Conservation (phyloP, 2,888 invertebrate genomes). For the Lydus trimaculatus region DNA sequence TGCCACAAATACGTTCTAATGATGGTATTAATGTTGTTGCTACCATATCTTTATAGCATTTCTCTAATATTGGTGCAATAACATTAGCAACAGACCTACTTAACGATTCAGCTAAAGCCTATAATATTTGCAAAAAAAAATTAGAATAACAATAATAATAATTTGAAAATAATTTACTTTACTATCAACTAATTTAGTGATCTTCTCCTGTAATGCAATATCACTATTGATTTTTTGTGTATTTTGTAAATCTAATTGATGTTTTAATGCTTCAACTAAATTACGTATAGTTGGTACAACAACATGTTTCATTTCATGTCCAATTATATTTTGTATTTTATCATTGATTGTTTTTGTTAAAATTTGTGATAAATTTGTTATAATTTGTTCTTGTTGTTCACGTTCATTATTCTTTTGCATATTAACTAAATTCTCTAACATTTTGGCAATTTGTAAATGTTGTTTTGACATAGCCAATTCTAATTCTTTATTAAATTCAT, state of each 20-base stretch:
- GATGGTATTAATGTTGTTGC: slow-evolving; percentile 80
- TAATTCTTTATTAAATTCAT: slow-evolving; percentile 53
- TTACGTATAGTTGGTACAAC: slow-evolving; percentile 68
- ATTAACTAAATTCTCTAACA: slow-evolving; percentile 55
- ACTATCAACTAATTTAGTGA: slow-evolving; percentile 79
- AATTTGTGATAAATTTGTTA: slow-evolving; percentile 65
- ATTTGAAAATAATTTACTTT: slow-evolving; percentile 69
- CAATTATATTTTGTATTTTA: slow-evolving; percentile 65
- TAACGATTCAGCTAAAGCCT: slow-evolving; percentile 79
- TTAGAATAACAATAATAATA: slow-evolving; percentile 19
- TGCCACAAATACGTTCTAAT: slow-evolving; percentile 85
- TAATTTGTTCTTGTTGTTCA: slow-evolving; percentile 63
- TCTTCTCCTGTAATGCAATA: slow-evolving; percentile 77
- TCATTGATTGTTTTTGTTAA: slow-evolving; percentile 54
- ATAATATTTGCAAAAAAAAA: slow-evolving; percentile 29
- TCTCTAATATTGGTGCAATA: slow-evolving; percentile 77
- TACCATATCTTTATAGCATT: slow-evolving; percentile 80
- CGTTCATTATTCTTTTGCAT: slow-evolving; percentile 62
- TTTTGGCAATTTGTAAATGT: slow-evolving; percentile 55
- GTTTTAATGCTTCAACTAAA: slow-evolving; percentile 76
- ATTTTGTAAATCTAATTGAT: slow-evolving; percentile 77
- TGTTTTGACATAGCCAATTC: slow-evolving; percentile 56
- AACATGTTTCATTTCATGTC: slow-evolving; percentile 65
- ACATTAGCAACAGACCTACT: slow-evolving; percentile 72
- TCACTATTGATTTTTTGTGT: slow-evolving; percentile 79